Conservation (phyloP, 2,113 vertebrate species). For the Okapia johnstoni region DNA sequence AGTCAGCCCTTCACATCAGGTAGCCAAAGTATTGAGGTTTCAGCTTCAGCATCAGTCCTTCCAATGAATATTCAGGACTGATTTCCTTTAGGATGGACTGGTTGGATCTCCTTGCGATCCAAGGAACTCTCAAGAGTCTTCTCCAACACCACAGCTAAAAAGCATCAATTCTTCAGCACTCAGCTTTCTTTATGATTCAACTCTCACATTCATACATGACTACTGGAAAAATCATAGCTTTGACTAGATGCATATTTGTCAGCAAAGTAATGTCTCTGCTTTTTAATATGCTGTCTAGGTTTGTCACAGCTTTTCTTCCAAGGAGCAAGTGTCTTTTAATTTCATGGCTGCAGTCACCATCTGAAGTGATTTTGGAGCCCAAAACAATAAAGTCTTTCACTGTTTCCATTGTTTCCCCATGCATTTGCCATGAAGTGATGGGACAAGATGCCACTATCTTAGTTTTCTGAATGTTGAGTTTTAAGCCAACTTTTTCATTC, state of each 20-base stretch:
- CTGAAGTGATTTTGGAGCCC: neutral
- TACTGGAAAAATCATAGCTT: neutral
- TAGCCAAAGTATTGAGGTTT: neutral
- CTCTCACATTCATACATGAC: neutral
- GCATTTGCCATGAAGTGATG: neutral
- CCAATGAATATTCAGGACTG: neutral
- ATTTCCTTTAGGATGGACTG: neutral
- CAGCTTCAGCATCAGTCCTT: neutral
- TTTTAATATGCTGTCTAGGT: neutral
- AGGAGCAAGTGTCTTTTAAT: neutral
- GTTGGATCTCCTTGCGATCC: neutral
- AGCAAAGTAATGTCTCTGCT: neutral
- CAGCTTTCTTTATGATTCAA: neutral
- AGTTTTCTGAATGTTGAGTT: neutral
- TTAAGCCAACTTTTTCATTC: neutral
- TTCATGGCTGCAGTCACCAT: neutral
- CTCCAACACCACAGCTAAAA: neutral
- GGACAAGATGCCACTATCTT: neutral
- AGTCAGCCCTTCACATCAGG: neutral
- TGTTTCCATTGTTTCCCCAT: neutral
- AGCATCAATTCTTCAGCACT: rapidly evolving
- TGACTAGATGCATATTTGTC: neutral
- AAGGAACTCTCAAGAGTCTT: neutral
- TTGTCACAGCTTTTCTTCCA: neutral
- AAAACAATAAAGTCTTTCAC: neutral